Evolutionary conservation across 92 coral and sea anemone species (phyloP), one percentile per base, ranked within the genome.

Genomic region (Palythoa grandiflora): DNA sequence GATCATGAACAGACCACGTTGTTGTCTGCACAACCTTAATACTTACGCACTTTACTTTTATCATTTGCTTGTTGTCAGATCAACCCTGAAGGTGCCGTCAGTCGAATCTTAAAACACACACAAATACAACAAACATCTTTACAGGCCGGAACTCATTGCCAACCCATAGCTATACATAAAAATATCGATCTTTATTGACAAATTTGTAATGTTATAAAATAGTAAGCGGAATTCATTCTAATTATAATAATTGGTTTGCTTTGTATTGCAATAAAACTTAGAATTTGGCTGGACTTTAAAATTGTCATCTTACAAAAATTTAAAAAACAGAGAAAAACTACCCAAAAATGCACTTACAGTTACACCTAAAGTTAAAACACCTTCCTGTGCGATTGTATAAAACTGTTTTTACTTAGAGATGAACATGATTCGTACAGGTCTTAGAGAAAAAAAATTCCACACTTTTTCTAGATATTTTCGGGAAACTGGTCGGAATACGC

Each of bases 111-210:
- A 44, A 15, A 59, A 14, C 21, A 15, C 17, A 61, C 17, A 15
- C 68, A 61, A 15, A 61, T 17, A 61, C 16, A 17, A 1, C 20
- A 73, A 50, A 39, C 36, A 38, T 13, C 28, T 17, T 63, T 3
- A 63, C 70, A 19, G 70, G 70, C n/a, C 36, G 73, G 71, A 12
- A 5, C 50, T 13, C 36, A 37, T n/a, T 3, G 40, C 55, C 57
- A 17, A n/a, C 59, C 86, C 20, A 75, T 47, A 81, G 44, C 5
- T 17, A 63, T 21, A 40, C 20, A 20, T 44, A 44, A 80, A 51
- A 80, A 80, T 81, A 79, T 8, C 55, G 53, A 54, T 66, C 86
- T 81, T 81, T 81, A 81, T 81, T 81, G 86, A 81, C 11, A 65
- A 65, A 65, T n/a, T 66, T 68, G 2, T 39, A 63, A 37, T 80